Percentiles rank a stretch among this genome's conserved stretches.
These are phyloP conservation scores for Netelia melanura DNA, from an alignment of 2,888 invertebrate genomes.

Conservation along the genomic window DNA sequence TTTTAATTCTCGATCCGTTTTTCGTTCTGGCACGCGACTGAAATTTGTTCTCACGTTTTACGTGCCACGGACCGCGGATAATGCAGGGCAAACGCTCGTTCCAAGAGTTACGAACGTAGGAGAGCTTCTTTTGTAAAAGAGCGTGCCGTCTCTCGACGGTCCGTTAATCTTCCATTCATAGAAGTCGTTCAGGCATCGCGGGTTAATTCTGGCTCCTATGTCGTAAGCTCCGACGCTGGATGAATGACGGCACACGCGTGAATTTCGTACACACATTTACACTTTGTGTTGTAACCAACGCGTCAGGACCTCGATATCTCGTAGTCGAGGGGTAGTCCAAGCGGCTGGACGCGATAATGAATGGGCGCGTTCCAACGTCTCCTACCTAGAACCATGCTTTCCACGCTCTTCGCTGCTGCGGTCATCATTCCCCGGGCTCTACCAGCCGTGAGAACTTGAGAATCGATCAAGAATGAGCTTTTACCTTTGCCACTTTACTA, in stretches of 20 bases:
- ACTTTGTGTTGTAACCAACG: too few relatives aligned
- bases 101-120: background rate
- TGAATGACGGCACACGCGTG: slow-evolving; percentile 69
- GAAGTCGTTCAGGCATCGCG: slow-evolving; percentile 76
- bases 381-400: too few relatives aligned
- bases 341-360: slow-evolving; percentile 26
- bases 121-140: slow-evolving; percentile 2
- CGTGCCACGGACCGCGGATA: background rate
- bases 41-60: background rate
- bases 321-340: too few relatives aligned
- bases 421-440: too few relatives aligned
- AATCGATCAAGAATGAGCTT: too few relatives aligned
- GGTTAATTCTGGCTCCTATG: slow-evolving; percentile 78
- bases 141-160: slow-evolving; percentile 27
- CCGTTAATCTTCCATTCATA: slow-evolving; percentile 77
- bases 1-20: too few relatives aligned
- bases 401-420: too few relatives aligned
- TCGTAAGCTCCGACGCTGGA: slow-evolving; percentile 70
- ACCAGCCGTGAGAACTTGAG: slow-evolving; percentile 31
- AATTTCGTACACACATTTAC: slow-evolving; percentile 53
- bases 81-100: background rate
- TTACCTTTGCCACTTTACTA: too few relatives aligned
- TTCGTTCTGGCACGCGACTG: background rate
- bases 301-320: too few relatives aligned
- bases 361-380: slow-evolving; percentile 67